Percentiles rank a stretch among this genome's conserved stretches.
phyloP scores from a whole-genome alignment of 2,113 vertebrate genomes.

The Hippocampus guttulatus region DNA sequence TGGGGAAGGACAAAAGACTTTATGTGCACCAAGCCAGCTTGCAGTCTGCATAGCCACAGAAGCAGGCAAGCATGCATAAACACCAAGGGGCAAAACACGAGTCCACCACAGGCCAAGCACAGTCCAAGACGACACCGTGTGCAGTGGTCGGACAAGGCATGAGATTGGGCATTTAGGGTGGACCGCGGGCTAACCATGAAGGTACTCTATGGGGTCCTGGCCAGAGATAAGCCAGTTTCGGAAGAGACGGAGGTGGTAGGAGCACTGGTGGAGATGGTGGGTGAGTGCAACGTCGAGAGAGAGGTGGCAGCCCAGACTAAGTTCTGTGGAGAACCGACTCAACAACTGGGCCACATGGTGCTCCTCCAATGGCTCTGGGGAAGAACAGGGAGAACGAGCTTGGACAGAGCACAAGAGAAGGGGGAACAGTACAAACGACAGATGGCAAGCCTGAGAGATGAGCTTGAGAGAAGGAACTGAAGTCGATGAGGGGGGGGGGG shows the following conservation, averaged over 20 bases:
- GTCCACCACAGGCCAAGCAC: constrained; percentile 55
- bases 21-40: constrained; percentile 40
- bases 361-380: constrained; percentile 89
- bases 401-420: constrained; percentile 37
- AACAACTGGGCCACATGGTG: constrained; percentile 90
- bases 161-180: constrained; percentile 52
- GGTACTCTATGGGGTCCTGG: constrained; percentile 93
- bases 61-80: constrained; percentile 68
- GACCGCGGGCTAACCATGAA: constrained; percentile 83
- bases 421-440: constrained; percentile 33
- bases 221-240: constrained; percentile 97
- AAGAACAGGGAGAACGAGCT: constrained; percentile 72
- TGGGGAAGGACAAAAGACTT: background rate
- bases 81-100: constrained; percentile 69
- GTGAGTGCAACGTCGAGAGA: constrained; percentile 88
- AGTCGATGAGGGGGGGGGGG: constrained; percentile 25
- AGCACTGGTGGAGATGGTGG: constrained; percentile 96
- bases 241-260: constrained; percentile 98
- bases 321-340: constrained; percentile 88
- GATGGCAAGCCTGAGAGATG: constrained; percentile 26
- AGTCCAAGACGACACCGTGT: constrained; percentile 48
- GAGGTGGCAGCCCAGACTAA: constrained; percentile 77
- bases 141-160: constrained; percentile 43
- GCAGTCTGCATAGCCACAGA: constrained; percentile 50
- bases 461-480: constrained; percentile 52